These are phyloP conservation scores for Pseudachorutes palmiensis DNA, from an alignment of 1,140 invertebrate genomes.

Conservation along the genomic window DNA sequence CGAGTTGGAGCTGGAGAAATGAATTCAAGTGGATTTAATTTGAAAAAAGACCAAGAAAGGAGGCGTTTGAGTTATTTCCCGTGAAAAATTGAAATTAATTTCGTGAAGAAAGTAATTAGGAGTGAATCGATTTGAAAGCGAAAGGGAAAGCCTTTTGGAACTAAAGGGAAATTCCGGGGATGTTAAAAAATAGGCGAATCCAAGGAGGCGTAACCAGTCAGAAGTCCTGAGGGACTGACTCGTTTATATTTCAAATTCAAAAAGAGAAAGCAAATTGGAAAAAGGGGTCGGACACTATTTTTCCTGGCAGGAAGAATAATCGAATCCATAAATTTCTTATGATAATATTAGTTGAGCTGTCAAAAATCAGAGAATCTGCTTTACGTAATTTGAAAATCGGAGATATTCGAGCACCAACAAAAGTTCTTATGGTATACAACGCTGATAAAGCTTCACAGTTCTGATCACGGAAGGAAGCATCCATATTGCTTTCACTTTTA, in stretches of 20 bases:
- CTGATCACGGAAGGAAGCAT: too few species aligned
- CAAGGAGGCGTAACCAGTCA: background rate
- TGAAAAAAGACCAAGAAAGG: background rate
- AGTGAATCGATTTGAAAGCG: too few species aligned
- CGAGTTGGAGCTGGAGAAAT: too few species aligned
- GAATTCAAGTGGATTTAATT: background rate
- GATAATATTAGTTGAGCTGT: constrained; percentile 35
- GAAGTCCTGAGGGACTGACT: background rate
- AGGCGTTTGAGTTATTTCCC: background rate
- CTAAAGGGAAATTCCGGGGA: background rate
- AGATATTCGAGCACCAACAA: too few species aligned
- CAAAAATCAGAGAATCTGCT: constrained; percentile 21
- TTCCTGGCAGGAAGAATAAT: too few species aligned
- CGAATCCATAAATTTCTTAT: constrained; percentile 36
- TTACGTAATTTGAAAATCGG: background rate
- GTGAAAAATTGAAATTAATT: constrained; percentile 3
- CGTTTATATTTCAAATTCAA: background rate
- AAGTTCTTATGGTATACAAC: too few species aligned
- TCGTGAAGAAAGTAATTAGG: too few species aligned
- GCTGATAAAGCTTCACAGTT: too few species aligned
- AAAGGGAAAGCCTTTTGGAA: background rate
- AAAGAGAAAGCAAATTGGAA: background rate
- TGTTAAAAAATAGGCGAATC: background rate
- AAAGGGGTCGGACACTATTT: too few species aligned
- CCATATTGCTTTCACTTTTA: too few species aligned